Evolutionary conservation across 2,888 invertebrate genomes (phyloP).

Genomic region (Congeria kusceri): DNA sequence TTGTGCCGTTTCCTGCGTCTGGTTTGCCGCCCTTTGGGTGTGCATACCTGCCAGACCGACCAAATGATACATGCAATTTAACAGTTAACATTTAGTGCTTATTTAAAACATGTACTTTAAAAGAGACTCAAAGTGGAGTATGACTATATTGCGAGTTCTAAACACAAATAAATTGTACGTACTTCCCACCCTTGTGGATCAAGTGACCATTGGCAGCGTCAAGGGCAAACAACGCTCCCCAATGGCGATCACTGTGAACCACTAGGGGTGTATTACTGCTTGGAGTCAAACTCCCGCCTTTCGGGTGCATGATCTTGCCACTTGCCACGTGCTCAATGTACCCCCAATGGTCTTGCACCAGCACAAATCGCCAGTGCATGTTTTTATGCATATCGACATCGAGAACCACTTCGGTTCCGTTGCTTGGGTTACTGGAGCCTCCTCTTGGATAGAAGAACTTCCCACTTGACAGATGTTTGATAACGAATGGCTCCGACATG

Average conservation of each 20-base stretch:
- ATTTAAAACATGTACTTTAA: too few species aligned
- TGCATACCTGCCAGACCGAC: background rate
- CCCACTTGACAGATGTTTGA: slow-evolving; percentile 25
- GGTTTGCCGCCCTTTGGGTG: slow-evolving; percentile 8
- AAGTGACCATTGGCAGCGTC: slow-evolving; percentile 24
- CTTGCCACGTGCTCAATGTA: slow-evolving; percentile 37
- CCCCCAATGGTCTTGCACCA: slow-evolving; percentile 15
- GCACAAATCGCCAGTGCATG: slow-evolving; percentile 31
- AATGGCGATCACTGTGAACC: slow-evolving; percentile 24
- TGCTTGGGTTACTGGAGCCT: slow-evolving; percentile 14
- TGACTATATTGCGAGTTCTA: too few species aligned
- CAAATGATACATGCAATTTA: too few species aligned
- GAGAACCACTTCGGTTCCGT: slow-evolving; percentile 23
- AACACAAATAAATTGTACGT: background rate
- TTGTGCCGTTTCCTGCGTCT: background rate
- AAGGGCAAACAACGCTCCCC: slow-evolving; percentile 23
- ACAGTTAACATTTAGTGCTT: too few species aligned
- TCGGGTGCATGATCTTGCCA: slow-evolving; percentile 30
- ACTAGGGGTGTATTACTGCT: slow-evolving; percentile 15
- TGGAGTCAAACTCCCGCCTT: slow-evolving; percentile 22
- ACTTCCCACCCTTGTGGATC: slow-evolving; percentile 27
- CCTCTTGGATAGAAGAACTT: slow-evolving; percentile 25
- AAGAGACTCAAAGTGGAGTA: too few species aligned
- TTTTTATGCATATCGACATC: slow-evolving; percentile 19
- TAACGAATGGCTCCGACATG: slow-evolving; percentile 16